Percentiles rank a stretch among this genome's conserved stretches.
These are phyloP conservation scores for Sesamia nonagrioides DNA, from an alignment of 1,140 invertebrate genomes.

Conservation along the genomic window DNA sequence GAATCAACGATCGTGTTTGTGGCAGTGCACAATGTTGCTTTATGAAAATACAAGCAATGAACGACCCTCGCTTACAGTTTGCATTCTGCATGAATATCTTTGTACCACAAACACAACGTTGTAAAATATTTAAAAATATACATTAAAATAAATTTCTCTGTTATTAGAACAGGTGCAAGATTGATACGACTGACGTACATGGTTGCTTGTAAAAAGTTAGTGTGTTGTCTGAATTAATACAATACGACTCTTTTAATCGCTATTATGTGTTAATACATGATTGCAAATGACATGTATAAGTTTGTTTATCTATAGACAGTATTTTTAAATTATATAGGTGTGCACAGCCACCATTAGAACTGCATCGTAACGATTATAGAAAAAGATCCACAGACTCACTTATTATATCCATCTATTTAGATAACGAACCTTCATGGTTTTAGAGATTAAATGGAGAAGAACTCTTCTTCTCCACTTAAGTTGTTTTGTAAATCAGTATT, in stretches of 20 bases:
- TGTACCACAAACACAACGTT: neutral
- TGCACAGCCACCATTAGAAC: neutral
- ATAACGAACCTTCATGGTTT: slow-evolving; percentile 31
- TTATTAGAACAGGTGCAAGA: slow-evolving; percentile 51
- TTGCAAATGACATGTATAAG: slow-evolving; percentile 3
- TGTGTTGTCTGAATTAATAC: slow-evolving; percentile 53
- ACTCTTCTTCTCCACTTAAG: slow-evolving; percentile 6
- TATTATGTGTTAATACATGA: slow-evolving; percentile 30
- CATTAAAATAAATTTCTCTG: slow-evolving; percentile 1
- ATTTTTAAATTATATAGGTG: neutral
- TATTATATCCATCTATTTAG: neutral
- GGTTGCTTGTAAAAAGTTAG: slow-evolving; percentile 45
- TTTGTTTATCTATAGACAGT: slow-evolving; percentile 2
- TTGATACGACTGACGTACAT: slow-evolving; percentile 54
- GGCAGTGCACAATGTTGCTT: too few species aligned
- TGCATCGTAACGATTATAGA: too few species aligned
- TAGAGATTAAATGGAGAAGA: slow-evolving; percentile 10
- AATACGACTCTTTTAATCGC: slow-evolving; percentile 50
- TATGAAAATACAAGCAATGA: neutral
- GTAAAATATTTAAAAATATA: neutral
- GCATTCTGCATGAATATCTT: neutral
- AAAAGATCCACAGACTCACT: too few species aligned
- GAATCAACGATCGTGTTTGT: neutral
- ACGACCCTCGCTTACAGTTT: too few species aligned
- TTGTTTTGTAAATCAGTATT: slow-evolving; percentile 19